Evolutionary conservation across 2,888 invertebrate genomes (phyloP).

Genomic region (Pristionchus maxplancki): DNA sequence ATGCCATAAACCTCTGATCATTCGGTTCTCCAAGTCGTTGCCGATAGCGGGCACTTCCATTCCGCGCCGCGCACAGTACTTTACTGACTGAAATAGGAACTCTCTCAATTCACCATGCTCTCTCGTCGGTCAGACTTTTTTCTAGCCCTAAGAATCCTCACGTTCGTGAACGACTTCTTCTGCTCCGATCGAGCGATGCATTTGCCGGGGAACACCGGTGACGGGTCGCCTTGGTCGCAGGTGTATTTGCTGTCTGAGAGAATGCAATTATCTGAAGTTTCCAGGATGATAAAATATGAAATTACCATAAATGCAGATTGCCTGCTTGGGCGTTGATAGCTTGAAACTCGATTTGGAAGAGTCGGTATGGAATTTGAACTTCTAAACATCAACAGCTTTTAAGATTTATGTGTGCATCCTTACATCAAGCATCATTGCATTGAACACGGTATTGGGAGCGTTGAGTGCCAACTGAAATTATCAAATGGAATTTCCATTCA

Average conservation of each 20-base stretch:
- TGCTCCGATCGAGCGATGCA: neutral
- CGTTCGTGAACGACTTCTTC: neutral
- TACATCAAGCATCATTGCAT: neutral
- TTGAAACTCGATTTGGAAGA: neutral
- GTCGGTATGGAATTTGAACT: neutral
- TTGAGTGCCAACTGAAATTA: neutral
- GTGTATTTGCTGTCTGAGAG: neutral
- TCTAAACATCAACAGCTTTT: neutral
- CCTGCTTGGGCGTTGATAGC: neutral
- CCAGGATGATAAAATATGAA: neutral
- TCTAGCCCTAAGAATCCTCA: too few relatives aligned
- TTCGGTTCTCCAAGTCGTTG: neutral
- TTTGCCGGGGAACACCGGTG: neutral
- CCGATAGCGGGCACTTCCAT: neutral
- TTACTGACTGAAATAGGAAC: neutral
- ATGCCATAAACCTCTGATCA: neutral
- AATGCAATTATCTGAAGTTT: too few relatives aligned
- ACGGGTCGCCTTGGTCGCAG: neutral
- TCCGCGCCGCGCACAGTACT: neutral
- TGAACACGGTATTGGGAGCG: neutral
- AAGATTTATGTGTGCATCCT: neutral
- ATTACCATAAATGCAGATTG: neutral
- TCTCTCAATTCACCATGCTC: too few relatives aligned
- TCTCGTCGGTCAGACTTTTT: too few relatives aligned
- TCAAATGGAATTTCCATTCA: too few relatives aligned